Base-by-base conservation (phyloP, 2,888 invertebrate species). In the Agrilus biguttatus region DNA sequence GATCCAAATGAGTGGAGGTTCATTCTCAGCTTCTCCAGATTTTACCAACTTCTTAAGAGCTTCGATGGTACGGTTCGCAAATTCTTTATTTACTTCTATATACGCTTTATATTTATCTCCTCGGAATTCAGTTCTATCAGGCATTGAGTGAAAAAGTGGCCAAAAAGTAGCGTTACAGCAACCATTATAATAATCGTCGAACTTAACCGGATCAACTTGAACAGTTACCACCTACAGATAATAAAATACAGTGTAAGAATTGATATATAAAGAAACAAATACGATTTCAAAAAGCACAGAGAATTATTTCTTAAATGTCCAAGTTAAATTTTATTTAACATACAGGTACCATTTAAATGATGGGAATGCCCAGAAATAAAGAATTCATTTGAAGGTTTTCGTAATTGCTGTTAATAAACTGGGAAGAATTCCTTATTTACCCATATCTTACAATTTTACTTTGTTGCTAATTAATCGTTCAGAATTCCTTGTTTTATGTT, bases 81-180 rank as follows among this genome's bases (percentile, higher is more conserved):
- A 91, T 59, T 81, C 75, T 57, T 86, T 78, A 54, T 91, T 91
- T 33, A 86, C 80, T 47, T 74, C 74, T 13, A 56, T 78, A 66
- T 90, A 91, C 8, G 86, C 81, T 56, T 73, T 74, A 89, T 89
- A 90, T 56, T 87, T 80, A 47, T 85, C 85, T 0, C 78, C 79
- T 49, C 78, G 82, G 62, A 90, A 90, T 12, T 80, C 79, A 5
- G 89, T 87, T 43, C 88, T 70, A 54, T 89, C 89, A 0, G 90
- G 89, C 90, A 90, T 90, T 13, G 90, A 90, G 63, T 90, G 90
- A 61, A 90, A 90, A 12, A 90, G 68, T 0, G 91, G 91, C 91
- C 91, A 91, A 62, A 90, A 88, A 1, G 87, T 90, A 14, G 83
- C 88, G 58, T 90, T 90, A 61, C 90, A 90, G 63, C 88, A 89